phyloP scores from a whole-genome alignment of 2,888 invertebrate genomes.

The Augochlorella aurata region DNA sequence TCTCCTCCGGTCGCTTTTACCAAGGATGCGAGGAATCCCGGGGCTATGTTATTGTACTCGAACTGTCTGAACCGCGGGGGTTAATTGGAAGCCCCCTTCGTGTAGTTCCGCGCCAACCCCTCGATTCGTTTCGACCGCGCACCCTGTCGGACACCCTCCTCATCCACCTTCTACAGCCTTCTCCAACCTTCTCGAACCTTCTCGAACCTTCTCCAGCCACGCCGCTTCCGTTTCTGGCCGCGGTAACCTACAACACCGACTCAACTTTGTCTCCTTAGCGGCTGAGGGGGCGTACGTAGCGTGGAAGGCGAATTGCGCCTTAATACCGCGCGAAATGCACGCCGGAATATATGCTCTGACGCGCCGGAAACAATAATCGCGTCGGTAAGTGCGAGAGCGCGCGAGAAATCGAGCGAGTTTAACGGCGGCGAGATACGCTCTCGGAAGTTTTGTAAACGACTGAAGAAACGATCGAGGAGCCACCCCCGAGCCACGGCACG shows the following conservation, averaged over 20 bases:
- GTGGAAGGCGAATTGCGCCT: slow-evolving; percentile 55
- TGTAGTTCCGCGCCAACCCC: slow-evolving; percentile 63
- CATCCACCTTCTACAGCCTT: background rate
- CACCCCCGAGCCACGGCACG: background rate
- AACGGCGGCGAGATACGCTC: slow-evolving; percentile 31
- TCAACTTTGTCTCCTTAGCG: slow-evolving; percentile 57
- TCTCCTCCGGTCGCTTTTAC: slow-evolving; percentile 23
- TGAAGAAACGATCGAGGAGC: slow-evolving; percentile 34
- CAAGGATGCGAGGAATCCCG: slow-evolving; percentile 54
- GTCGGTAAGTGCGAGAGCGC: slow-evolving; percentile 37
- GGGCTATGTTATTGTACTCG: slow-evolving; percentile 69
- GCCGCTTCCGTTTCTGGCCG: slow-evolving; percentile 36
- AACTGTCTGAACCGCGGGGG: slow-evolving; percentile 70
- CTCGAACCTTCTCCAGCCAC: background rate
- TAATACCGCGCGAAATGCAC: slow-evolving; percentile 67
- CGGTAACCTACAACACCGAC: slow-evolving; percentile 36
- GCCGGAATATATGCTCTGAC: slow-evolving; percentile 61
- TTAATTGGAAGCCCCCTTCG: slow-evolving; percentile 73
- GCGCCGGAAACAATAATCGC: slow-evolving; percentile 63
- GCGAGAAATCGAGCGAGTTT: slow-evolving; percentile 47
- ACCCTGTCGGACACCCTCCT: slow-evolving; percentile 46
- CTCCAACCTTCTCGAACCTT: background rate
- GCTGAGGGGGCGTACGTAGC: slow-evolving; percentile 25
- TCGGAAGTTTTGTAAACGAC: slow-evolving; percentile 45
- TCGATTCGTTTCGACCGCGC: slow-evolving; percentile 53